Percentiles rank a stretch among this genome's conserved stretches.
phyloP scores from a whole-genome alignment of 2,888 invertebrate genomes.

The Eupithecia centaureata region DNA sequence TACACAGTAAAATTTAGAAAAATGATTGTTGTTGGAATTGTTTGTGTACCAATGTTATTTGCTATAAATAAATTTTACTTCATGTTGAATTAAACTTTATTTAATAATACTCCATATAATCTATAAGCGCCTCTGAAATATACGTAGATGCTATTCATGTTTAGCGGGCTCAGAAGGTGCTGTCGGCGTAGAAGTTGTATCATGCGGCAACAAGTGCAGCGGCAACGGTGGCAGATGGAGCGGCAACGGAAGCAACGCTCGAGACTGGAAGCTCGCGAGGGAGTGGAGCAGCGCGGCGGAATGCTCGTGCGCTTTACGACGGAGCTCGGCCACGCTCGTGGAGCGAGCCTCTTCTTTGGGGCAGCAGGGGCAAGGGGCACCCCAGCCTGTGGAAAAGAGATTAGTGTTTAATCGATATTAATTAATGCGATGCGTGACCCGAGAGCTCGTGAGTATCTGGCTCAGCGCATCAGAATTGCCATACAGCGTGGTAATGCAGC shows the following conservation, averaged over 20 bases:
- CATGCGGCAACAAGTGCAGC: slow-evolving; percentile 61
- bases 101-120: too few species aligned
- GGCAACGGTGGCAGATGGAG: slow-evolving; percentile 70
- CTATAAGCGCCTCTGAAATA: too few species aligned
- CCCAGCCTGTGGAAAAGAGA: slow-evolving; percentile 83
- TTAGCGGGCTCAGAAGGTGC: slow-evolving; percentile 61
- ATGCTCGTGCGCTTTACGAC: slow-evolving; percentile 97
- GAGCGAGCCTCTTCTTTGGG: slow-evolving; percentile 90
- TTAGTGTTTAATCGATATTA: neutral
- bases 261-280: slow-evolving; percentile 86
- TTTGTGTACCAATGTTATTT: too few species aligned
- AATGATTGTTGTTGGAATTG: too few species aligned
- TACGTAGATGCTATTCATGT: too few species aligned
- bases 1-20: too few species aligned
- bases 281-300: slow-evolving; percentile 93
- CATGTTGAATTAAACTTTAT: too few species aligned
- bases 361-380: slow-evolving; percentile 91
- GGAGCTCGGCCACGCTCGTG: slow-evolving; percentile 94
- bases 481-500: too few species aligned
- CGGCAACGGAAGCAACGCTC: slow-evolving; percentile 79
- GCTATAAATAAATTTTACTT: too few species aligned
- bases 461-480: too few species aligned
- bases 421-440: too few species aligned
- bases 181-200: slow-evolving; percentile 44
- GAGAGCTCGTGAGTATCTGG: too few species aligned